Conservation (phyloP, 2,888 invertebrate species). For the Stegophylla sp. region DNA sequence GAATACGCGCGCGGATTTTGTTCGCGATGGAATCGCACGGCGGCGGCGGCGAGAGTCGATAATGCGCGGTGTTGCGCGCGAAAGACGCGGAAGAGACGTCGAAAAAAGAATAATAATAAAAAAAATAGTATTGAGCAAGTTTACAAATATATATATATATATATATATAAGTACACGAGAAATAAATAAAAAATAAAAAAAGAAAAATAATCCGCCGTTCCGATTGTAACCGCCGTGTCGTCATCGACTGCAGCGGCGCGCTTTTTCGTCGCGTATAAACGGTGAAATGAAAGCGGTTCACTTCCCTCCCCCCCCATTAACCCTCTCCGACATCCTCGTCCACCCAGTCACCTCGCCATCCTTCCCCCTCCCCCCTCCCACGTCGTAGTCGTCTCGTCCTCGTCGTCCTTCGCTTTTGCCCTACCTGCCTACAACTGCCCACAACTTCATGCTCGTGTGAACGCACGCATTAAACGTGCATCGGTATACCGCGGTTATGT, state of each 20-base stretch:
- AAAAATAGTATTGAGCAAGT: background rate
- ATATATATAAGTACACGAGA: background rate
- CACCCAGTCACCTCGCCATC: too few species aligned
- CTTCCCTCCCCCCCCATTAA: too few species aligned
- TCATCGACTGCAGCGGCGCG: background rate
- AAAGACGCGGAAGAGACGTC: background rate
- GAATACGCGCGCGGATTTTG: background rate
- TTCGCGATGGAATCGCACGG: conserved; percentile 12
- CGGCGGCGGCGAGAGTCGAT: conserved; percentile 1
- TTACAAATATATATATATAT: too few species aligned
- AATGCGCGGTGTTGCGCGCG: conserved; percentile 4
- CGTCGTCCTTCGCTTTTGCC: too few species aligned
- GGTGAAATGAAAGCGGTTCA: conserved; percentile 2
- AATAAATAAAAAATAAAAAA: conserved; percentile 1
- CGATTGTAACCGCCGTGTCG: background rate
- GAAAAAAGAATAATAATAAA: too few species aligned
- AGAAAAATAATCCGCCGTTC: background rate
- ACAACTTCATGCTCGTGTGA: background rate
- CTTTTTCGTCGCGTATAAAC: background rate
- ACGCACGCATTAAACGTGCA: too few species aligned
- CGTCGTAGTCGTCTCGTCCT: too few species aligned
- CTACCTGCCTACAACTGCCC: too few species aligned
- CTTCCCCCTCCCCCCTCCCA: too few species aligned
- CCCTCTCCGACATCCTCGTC: background rate
- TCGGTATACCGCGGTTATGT: too few species aligned